Percentiles rank a stretch among this genome's conserved stretches.
These are phyloP conservation scores for Nylanderia fulva DNA, from an alignment of 1,140 invertebrate species.

Conservation along the genomic window DNA sequence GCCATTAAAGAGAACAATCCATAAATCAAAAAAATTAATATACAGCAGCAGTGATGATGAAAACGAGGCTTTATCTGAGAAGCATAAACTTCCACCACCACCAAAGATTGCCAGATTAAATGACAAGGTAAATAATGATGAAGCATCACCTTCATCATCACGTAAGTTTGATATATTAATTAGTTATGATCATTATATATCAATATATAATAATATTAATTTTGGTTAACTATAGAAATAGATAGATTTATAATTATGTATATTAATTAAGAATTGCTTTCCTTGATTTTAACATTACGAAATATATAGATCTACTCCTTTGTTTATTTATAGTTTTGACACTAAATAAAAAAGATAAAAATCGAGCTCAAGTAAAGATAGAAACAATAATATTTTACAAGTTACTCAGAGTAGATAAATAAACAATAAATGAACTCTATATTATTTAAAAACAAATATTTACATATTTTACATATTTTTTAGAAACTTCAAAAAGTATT, in stretches of 20 bases:
- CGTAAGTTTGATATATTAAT: neutral
- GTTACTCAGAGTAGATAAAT: no score
- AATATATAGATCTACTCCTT: neutral
- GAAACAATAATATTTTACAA: no score
- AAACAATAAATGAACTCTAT: no score
- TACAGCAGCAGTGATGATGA: neutral
- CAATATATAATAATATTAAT: neutral
- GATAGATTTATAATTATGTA: neutral
- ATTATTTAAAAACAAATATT: no score
- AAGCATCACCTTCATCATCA: neutral
- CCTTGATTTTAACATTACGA: neutral
- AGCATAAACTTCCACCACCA: neutral
- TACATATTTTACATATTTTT: no score
- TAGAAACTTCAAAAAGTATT: no score
- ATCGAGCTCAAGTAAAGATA: no score
- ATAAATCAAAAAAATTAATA: neutral
- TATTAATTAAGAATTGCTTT: neutral
- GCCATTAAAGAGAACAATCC: neutral
- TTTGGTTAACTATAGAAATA: neutral
- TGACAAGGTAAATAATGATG: neutral
- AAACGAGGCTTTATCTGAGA: neutral
- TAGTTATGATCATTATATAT: neutral
- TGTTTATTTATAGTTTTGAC: neutral
- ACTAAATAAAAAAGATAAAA: neutral
- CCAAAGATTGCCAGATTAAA: constrained; percentile 1